Conservation (phyloP, 2,888 invertebrate species). For the Hirtodrosophila histrioides region DNA sequence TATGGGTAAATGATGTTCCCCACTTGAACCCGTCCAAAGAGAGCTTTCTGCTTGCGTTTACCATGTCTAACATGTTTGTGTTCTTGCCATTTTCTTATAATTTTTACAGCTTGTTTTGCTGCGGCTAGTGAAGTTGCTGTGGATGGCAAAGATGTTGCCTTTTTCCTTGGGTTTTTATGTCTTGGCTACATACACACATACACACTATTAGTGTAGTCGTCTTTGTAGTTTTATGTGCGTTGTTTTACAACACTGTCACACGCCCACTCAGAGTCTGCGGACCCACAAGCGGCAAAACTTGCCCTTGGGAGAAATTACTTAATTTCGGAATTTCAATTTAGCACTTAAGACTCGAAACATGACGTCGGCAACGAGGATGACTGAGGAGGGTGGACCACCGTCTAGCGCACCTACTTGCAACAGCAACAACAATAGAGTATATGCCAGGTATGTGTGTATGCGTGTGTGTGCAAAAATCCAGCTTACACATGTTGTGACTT, state of each 20-base stretch:
- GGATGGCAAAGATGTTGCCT: constrained; percentile 30
- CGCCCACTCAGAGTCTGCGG: constrained; percentile 37
- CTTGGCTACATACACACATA: constrained; percentile 27
- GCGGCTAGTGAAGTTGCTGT: constrained; percentile 41
- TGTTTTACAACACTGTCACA: constrained; percentile 61
- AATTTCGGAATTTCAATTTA: constrained; percentile 81
- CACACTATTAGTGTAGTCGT: constrained; percentile 64
- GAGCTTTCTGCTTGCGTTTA: constrained; percentile 24
- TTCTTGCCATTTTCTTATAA: constrained; percentile 69
- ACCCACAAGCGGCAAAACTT: constrained; percentile 30
- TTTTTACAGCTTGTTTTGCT: constrained; percentile 74
- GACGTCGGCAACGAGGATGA: constrained; percentile 27
- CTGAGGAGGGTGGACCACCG: constrained; percentile 7
- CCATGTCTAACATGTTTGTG: constrained; percentile 51
- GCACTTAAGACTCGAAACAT: constrained; percentile 68
- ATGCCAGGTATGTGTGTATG: constrained; percentile 24
- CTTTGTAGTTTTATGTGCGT: constrained; percentile 66
- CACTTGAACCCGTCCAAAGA: constrained; percentile 31
- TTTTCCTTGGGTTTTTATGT: constrained; percentile 47
- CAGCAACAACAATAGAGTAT: constrained; percentile 25
- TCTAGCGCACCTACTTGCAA: constrained; percentile 23
- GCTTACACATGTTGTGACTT: constrained; percentile 79
- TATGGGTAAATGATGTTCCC: constrained; percentile 57
- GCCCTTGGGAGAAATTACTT: constrained; percentile 77
- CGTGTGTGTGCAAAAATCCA: constrained; percentile 58